phyloP scores from a whole-genome alignment of 1,140 invertebrate species.

The Rhagoletis zephyria region DNA sequence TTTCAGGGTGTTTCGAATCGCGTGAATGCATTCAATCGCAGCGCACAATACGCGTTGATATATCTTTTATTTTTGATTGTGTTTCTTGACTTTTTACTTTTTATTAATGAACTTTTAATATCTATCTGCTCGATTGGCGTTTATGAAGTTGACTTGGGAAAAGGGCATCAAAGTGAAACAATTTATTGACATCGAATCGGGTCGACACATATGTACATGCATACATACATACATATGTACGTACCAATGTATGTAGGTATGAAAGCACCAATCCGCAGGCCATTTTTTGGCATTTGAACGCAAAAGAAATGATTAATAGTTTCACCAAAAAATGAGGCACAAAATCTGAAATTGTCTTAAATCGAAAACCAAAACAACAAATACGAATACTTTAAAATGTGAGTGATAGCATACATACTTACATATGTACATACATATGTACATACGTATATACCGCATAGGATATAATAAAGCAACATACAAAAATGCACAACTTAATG shows the following conservation, averaged over 20 bases:
- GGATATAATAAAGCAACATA: not conserved
- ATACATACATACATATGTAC: constrained; percentile 13
- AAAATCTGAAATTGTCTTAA: constrained; percentile 4
- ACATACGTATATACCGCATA: not conserved
- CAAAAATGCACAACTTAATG: constrained; percentile 28
- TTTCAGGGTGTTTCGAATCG: constrained; percentile 35
- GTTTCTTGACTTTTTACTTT: constrained; percentile 49
- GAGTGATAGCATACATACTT: not conserved
- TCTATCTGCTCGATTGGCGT: constrained; percentile 70
- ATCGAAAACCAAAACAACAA: not conserved
- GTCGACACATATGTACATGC: constrained; percentile 54
- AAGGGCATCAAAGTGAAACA: constrained; percentile 63
- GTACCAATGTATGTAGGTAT: not conserved
- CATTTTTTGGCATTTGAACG: constrained; percentile 52
- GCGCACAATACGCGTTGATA: constrained; percentile 39
- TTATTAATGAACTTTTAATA: constrained; percentile 73
- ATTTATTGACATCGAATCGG: constrained; percentile 72
- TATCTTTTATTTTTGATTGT: constrained; percentile 26
- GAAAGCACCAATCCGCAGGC: constrained; percentile 45
- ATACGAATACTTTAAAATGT: not conserved
- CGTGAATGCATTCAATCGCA: constrained; percentile 22
- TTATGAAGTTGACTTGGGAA: constrained; percentile 65
- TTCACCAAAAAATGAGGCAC: not conserved
- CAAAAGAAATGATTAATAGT: constrained; percentile 52
- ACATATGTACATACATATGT: too few species aligned